phyloP scores from a whole-genome alignment of 2,113 vertebrate genomes.

The Herpailurus yagouaroundi region DNA sequence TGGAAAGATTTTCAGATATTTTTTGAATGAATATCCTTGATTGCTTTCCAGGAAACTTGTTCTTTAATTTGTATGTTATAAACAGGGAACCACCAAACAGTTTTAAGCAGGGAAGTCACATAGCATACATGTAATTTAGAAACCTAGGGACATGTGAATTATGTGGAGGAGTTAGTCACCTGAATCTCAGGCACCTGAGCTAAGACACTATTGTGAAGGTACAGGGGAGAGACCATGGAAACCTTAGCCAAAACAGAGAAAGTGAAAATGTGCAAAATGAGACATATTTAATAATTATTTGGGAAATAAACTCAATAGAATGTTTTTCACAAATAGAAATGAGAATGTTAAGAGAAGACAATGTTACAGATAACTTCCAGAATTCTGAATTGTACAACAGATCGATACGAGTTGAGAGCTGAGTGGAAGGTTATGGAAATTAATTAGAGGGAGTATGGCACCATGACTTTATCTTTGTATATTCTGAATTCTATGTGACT shows the following conservation, averaged over 20 bases:
- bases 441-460: neutral
- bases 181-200: neutral
- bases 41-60: neutral
- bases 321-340: conserved; percentile 6
- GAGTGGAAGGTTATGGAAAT: conserved; percentile 2
- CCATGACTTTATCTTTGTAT: neutral
- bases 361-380: neutral
- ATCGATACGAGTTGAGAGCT: neutral
- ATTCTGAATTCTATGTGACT: neutral
- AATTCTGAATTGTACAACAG: neutral
- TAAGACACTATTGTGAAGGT: neutral
- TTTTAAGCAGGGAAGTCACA: neutral
- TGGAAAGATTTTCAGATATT: neutral
- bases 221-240: neutral
- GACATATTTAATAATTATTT: neutral
- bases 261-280: neutral
- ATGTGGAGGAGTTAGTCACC: neutral
- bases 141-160: neutral
- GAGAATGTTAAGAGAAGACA: neutral
- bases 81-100: neutral
- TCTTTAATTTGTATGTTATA: neutral
- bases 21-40: neutral
- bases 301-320: neutral
- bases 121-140: neutral
- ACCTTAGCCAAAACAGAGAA: neutral